phyloP scores from a whole-genome alignment of 2,888 invertebrate species.

The Psococerastis gibbosa region DNA sequence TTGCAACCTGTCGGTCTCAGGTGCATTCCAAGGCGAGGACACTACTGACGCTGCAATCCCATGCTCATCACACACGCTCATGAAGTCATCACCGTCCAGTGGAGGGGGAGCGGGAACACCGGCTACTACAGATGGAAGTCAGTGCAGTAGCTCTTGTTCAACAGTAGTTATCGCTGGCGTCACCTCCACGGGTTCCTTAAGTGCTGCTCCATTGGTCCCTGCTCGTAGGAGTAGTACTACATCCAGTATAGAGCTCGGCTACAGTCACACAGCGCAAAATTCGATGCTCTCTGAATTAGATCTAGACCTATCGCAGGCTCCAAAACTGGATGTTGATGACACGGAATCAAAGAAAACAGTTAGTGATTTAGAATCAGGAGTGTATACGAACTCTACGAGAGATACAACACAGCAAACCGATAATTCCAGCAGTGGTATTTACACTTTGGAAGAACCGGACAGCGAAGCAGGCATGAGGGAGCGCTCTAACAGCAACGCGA shows the following conservation, averaged over 20 bases:
- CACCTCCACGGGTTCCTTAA: background rate
- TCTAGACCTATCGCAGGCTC: slow-evolving; percentile 32
- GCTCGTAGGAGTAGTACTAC: slow-evolving; percentile 30
- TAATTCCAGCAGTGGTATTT: slow-evolving; percentile 60
- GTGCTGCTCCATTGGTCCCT: slow-evolving; percentile 8
- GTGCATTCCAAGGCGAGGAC: slow-evolving; percentile 24
- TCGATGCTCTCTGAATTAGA: slow-evolving; percentile 53
- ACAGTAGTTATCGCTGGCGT: slow-evolving; percentile 54
- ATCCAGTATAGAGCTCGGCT: slow-evolving; percentile 66
- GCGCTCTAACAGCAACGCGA: slow-evolving; percentile 49
- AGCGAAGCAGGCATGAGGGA: slow-evolving; percentile 25
- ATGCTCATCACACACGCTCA: slow-evolving; percentile 5
- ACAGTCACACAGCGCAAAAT: slow-evolving; percentile 73
- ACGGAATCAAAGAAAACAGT: slow-evolving; percentile 2
- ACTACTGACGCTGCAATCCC: slow-evolving; percentile 19
- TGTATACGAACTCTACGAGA: slow-evolving; percentile 2
- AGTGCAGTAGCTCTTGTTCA: slow-evolving; percentile 72
- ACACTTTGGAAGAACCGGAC: slow-evolving; percentile 37
- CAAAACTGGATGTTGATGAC: background rate
- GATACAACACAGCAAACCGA: slow-evolving; percentile 5
- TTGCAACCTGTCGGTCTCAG: no score
- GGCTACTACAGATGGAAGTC: slow-evolving; percentile 29
- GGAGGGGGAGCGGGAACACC: slow-evolving; percentile 20
- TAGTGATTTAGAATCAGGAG: slow-evolving; percentile 5
- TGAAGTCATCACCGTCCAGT: slow-evolving; percentile 10